Evolutionary conservation across 2,888 invertebrate genomes (phyloP).

Genomic region (Aplocera efformata): DNA sequence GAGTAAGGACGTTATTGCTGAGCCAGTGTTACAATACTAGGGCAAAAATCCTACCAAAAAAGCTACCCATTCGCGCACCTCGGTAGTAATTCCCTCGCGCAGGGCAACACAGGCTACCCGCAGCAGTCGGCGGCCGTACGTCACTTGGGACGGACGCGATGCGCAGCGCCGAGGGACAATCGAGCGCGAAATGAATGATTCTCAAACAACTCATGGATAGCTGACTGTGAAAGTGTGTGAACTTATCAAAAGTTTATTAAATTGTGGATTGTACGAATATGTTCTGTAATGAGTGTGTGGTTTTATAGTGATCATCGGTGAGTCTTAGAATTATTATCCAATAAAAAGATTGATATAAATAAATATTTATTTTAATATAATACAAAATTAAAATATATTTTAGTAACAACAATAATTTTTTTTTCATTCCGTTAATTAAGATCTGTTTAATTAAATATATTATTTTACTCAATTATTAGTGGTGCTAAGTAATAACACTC

Average conservation of each 20-base stretch:
- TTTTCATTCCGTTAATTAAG: too few species aligned
- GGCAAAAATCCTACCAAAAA: constrained; percentile 14
- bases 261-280: constrained; percentile 30
- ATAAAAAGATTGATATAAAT: background rate
- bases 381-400: background rate
- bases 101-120: constrained; percentile 44
- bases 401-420: too few species aligned
- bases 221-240: constrained; percentile 62
- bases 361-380: background rate
- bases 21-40: constrained; percentile 12
- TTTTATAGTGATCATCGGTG: constrained; percentile 77
- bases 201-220: constrained; percentile 45
- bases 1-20: too few species aligned
- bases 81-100: constrained; percentile 24
- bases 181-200: constrained; percentile 56
- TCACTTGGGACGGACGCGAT: constrained; percentile 56
- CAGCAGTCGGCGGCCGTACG: constrained; percentile 65
- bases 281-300: constrained; percentile 66
- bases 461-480: too few species aligned
- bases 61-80: constrained; percentile 9
- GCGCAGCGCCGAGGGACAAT: constrained; percentile 31
- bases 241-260: constrained; percentile 20
- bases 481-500: too few species aligned
- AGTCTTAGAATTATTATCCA: constrained; percentile 35
- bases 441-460: too few species aligned